These are phyloP conservation scores for Drosophila rhopaloa DNA, from an alignment of 1,140 invertebrate species.

Conservation along the genomic window DNA sequence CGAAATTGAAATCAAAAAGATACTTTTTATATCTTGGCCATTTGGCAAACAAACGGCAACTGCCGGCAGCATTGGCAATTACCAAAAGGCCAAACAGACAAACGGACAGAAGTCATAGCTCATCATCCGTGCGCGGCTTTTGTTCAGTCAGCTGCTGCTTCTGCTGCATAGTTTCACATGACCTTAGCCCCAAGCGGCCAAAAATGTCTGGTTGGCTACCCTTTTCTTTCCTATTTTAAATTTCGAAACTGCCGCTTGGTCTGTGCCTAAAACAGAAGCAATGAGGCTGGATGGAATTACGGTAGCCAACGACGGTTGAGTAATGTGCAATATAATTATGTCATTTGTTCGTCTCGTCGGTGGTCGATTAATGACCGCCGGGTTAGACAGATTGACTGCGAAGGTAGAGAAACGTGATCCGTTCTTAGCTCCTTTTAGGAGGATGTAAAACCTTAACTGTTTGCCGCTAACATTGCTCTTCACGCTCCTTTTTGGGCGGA, in stretches of 20 bases:
- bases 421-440: constrained; percentile 14
- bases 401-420: background rate
- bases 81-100: constrained; percentile 65
- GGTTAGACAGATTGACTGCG: constrained; percentile 4
- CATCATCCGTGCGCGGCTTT: constrained; percentile 58
- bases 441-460: constrained; percentile 10
- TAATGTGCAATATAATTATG: constrained; percentile 62
- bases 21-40: constrained; percentile 52
- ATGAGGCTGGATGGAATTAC: constrained; percentile 31
- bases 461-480: constrained; percentile 30
- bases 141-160: constrained; percentile 28
- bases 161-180: constrained; percentile 73
- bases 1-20: constrained; percentile 56
- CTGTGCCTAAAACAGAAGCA: constrained; percentile 71
- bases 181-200: constrained; percentile 61
- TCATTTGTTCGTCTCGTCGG: constrained; percentile 37
- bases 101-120: constrained; percentile 65
- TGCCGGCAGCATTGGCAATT: constrained; percentile 69
- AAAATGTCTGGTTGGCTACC: constrained; percentile 48
- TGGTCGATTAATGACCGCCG: constrained; percentile 26
- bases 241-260: constrained; percentile 57
- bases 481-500: constrained; percentile 35
- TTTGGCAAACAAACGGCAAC: constrained; percentile 56
- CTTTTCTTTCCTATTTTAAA: constrained; percentile 46
- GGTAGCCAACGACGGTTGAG: constrained; percentile 51